Conservation (phyloP, 2,113 vertebrate species). For the Oenanthe oenanthe region DNA sequence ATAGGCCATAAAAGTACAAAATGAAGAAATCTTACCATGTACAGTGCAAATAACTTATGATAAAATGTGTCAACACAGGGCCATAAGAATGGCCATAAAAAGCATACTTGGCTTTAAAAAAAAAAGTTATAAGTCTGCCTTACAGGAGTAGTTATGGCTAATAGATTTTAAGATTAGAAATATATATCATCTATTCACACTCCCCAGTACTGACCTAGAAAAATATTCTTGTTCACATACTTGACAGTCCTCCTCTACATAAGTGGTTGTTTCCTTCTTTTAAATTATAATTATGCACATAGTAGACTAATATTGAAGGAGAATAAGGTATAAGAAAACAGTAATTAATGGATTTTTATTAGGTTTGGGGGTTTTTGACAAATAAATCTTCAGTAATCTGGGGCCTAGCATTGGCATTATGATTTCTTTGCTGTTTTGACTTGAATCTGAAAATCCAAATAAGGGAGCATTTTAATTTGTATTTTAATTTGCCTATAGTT, state of each 20-base stretch:
- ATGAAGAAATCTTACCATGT: background rate
- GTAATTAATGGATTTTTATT: background rate
- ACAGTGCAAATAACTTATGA: background rate
- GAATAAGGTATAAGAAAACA: background rate
- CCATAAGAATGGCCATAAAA: background rate
- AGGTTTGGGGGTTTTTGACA: rapidly evolving
- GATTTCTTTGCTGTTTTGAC: background rate
- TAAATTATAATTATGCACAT: background rate
- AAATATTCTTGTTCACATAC: background rate
- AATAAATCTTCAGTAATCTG: background rate
- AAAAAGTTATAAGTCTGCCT: background rate
- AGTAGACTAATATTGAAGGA: background rate
- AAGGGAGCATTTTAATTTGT: background rate
- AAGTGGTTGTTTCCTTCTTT: background rate
- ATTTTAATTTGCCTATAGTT: background rate
- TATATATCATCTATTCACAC: background rate
- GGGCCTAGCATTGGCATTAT: background rate
- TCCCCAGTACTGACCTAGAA: background rate
- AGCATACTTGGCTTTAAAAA: background rate
- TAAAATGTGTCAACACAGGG: background rate
- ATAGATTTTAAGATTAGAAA: background rate
- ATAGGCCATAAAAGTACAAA: background rate
- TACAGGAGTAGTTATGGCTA: background rate
- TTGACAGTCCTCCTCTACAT: background rate
- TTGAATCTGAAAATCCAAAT: background rate